phyloP scores from a whole-genome alignment of 2,797 vertebrate species.

The Anabas testudineus region DNA sequence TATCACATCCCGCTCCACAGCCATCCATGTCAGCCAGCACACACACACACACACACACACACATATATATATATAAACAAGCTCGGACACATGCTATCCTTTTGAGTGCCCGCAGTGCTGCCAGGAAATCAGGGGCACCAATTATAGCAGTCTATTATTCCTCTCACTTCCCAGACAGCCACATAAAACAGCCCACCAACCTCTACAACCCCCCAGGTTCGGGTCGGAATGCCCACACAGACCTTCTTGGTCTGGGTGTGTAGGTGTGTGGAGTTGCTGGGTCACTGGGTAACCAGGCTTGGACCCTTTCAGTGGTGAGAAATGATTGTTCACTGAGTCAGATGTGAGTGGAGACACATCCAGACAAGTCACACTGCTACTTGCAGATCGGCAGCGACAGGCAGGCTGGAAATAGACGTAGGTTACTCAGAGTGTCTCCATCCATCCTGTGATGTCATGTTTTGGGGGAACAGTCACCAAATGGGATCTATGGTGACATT shows the following conservation, averaged over 20 bases:
- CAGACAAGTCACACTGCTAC: conserved; percentile 59
- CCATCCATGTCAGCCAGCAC: conserved; percentile 71
- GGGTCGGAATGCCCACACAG: conserved; percentile 50
- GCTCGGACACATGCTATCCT: conserved; percentile 63
- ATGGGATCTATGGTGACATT: conserved; percentile 27
- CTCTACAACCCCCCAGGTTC: conserved; percentile 38
- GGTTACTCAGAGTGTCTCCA: conserved; percentile 29
- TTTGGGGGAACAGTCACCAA: conserved; percentile 10
- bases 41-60: conserved; percentile 45
- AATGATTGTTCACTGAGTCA: conserved; percentile 68
- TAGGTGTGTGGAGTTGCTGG: conserved; percentile 57
- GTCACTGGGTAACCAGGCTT: conserved; percentile 61
- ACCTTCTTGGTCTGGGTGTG: conserved; percentile 36
- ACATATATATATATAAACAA: conserved; percentile 42
- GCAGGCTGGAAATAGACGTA: conserved; percentile 48
- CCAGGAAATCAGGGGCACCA: conserved; percentile 76
- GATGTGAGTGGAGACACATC: conserved; percentile 60
- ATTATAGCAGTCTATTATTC: conserved; percentile 79
- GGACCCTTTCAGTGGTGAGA: conserved; percentile 44
- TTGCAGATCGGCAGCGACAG: conserved; percentile 42
- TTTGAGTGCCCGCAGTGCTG: conserved; percentile 68
- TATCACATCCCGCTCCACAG: conserved; percentile 78
- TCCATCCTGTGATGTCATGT: conserved; percentile 54
- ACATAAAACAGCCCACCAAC: conserved; percentile 64
- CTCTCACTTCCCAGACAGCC: conserved; percentile 77